A percentile compares a stretch with the other conserved stretches of the same genome.
Conservation (phyloP, 2,113 vertebrate genomes). For the Notothenia rossii region DNA sequence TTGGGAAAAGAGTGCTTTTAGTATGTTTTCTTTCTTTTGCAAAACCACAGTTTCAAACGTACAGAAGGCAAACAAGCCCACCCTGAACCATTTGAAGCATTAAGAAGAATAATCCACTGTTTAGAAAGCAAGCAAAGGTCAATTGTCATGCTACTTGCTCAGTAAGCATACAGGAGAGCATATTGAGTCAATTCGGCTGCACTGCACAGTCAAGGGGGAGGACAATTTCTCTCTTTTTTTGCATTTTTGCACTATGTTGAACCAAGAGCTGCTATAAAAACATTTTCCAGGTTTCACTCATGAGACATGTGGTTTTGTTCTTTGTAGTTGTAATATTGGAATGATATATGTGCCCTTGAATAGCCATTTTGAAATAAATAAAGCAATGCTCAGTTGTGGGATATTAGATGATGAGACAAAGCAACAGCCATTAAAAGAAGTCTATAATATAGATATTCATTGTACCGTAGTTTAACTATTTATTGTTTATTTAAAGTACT, state of each 20-base stretch:
- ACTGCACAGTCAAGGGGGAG: conserved; percentile 62
- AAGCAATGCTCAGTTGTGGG: conserved; percentile 3
- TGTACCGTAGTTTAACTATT: neutral
- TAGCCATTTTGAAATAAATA: conserved; percentile 3
- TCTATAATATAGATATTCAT: neutral
- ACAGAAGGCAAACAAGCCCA: conserved; percentile 42
- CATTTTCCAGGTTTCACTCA: conserved; percentile 33
- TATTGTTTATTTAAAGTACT: conserved; percentile 14
- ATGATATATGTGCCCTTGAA: conserved; percentile 23
- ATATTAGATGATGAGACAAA: conserved; percentile 8
- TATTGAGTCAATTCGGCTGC: conserved; percentile 73
- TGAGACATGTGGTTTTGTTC: conserved; percentile 18
- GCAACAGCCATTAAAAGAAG: neutral
- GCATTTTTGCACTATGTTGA: conserved; percentile 41
- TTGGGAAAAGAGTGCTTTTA: neutral
- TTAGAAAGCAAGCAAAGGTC: conserved; percentile 83
- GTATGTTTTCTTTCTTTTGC: conserved; percentile 24
- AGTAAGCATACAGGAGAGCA: conserved; percentile 70
- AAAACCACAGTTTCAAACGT: conserved; percentile 44
- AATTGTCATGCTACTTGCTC: conserved; percentile 80
- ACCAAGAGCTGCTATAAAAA: conserved; percentile 61
- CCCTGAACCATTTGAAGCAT: conserved; percentile 73
- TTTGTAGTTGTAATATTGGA: conserved; percentile 30
- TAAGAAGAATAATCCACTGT: conserved; percentile 79
- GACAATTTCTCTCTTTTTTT: conserved; percentile 39